These are phyloP conservation scores for Spondyliosoma cantharus DNA, from an alignment of 2,797 vertebrate species.

Conservation along the genomic window DNA sequence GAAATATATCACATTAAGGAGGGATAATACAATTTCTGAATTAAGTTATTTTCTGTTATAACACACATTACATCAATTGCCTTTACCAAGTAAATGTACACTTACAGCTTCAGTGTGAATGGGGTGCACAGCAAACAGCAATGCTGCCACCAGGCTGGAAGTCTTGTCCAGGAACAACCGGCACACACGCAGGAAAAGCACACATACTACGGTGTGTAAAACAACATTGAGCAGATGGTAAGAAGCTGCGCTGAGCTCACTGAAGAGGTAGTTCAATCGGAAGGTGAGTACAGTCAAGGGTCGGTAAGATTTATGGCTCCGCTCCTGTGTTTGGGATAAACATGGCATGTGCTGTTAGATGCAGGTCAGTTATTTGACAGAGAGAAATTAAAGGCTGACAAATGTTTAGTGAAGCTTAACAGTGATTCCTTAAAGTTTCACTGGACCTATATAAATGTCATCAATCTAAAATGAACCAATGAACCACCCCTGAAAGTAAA, in stretches of 20 bases:
- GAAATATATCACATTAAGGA: neutral
- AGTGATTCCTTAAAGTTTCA: neutral
- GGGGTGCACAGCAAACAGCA: slow-evolving; percentile 97
- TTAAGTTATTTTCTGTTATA: neutral
- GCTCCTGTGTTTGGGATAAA: slow-evolving; percentile 85
- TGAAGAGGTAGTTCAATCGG: slow-evolving; percentile 96
- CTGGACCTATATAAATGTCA: neutral
- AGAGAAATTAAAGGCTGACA: neutral
- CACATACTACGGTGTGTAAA: slow-evolving; percentile 90
- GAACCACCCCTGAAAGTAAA: neutral
- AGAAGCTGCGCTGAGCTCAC: slow-evolving; percentile 92
- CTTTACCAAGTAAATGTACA: slow-evolving; percentile 47
- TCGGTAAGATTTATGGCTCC: slow-evolving; percentile 98
- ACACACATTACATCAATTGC: neutral
- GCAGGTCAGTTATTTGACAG: neutral
- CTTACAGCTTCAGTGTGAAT: slow-evolving; percentile 98
- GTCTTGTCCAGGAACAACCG: slow-evolving; percentile 90
- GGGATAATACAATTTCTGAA: neutral
- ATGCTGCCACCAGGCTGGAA: slow-evolving; percentile 89
- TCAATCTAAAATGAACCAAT: neutral
- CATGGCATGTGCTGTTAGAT: slow-evolving; percentile 1
- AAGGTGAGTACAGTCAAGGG: slow-evolving; percentile 97
- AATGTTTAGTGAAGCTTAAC: neutral
- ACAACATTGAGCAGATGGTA: slow-evolving; percentile 94
- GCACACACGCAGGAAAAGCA: slow-evolving; percentile 95